These are phyloP conservation scores for Plodia interpunctella DNA, from an alignment of 1,140 invertebrate species.

Conservation along the genomic window DNA sequence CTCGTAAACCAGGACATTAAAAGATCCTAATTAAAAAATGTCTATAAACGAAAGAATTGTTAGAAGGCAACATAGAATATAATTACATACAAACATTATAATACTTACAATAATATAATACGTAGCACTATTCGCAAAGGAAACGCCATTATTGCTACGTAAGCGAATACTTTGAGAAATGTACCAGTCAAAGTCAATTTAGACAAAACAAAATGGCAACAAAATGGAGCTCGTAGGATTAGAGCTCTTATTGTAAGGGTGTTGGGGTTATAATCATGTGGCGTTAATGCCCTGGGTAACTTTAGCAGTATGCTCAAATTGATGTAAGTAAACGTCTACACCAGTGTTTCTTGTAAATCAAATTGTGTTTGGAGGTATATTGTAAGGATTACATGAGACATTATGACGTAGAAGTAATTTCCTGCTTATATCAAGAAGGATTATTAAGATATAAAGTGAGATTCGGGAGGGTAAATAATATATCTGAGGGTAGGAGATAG, in stretches of 20 bases:
- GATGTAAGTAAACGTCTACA: slow-evolving; percentile 4
- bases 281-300: neutral
- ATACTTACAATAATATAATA: too few species aligned
- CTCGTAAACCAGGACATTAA: too few species aligned
- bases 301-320: neutral
- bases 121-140: too few species aligned
- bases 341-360: neutral
- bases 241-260: neutral
- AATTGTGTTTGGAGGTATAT: neutral
- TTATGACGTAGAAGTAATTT: too few species aligned
- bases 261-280: neutral
- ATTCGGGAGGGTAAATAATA: too few species aligned
- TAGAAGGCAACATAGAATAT: neutral
- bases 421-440: too few species aligned
- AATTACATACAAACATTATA: neutral
- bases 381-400: too few species aligned
- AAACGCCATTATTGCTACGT: neutral
- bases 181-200: slow-evolving; percentile 1
- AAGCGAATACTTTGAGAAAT: neutral
- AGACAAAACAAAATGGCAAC: neutral
- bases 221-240: neutral
- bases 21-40: too few species aligned
- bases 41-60: too few species aligned
- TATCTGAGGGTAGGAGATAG: too few species aligned
- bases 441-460: too few species aligned